A percentile compares a stretch with the other conserved stretches of the same genome.
These are phyloP conservation scores for Drosophila paranaensis DNA, from an alignment of 2,888 invertebrate genomes.

Conservation along the genomic window DNA sequence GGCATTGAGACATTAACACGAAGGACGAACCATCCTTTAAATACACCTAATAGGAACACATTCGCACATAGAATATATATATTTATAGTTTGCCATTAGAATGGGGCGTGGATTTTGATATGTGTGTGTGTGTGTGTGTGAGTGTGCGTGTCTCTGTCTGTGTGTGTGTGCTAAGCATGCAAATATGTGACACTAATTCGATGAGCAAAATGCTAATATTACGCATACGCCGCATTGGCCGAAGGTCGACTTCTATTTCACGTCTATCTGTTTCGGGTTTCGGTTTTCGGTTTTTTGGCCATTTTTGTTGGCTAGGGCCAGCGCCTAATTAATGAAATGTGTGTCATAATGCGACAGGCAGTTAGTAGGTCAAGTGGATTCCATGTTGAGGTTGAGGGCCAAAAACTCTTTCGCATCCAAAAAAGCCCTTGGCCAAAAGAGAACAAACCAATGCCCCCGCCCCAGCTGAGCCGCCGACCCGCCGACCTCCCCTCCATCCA, in stretches of 20 bases:
- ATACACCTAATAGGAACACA: constrained; percentile 31
- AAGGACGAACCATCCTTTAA: constrained; percentile 51
- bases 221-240: constrained; percentile 67
- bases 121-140: neutral
- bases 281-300: neutral
- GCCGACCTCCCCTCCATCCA: neutral
- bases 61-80: constrained; percentile 14
- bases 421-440: constrained; percentile 57
- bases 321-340: constrained; percentile 78
- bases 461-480: too few relatives aligned
- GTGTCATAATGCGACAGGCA: constrained; percentile 76
- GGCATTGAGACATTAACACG: constrained; percentile 74
- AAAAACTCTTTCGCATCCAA: constrained; percentile 52
- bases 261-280: neutral
- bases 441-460: constrained; percentile 18
- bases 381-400: constrained; percentile 71
- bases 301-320: constrained; percentile 23
- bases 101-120: constrained; percentile 40
- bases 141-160: neutral
- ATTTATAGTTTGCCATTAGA: constrained; percentile 15
- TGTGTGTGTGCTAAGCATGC: constrained; percentile 35
- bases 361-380: constrained; percentile 77
- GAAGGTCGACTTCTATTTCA: constrained; percentile 37
- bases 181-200: constrained; percentile 61
- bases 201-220: constrained; percentile 62